These are phyloP conservation scores for Gavia stellata DNA, from an alignment of 2,113 vertebrate genomes.

Conservation along the genomic window DNA sequence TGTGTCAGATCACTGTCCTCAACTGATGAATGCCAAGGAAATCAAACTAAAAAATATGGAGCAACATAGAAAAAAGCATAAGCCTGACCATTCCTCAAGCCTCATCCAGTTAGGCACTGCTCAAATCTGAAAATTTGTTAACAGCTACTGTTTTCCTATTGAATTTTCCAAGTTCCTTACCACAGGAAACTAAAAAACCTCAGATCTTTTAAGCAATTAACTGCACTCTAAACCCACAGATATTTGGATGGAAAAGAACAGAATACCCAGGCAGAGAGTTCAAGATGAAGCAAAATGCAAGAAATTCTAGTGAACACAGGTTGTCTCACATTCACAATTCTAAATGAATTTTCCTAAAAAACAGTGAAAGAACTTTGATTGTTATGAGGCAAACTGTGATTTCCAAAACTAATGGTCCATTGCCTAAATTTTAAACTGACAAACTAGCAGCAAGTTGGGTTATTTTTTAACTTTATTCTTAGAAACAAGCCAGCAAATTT, in stretches of 20 bases:
- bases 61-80: neutral
- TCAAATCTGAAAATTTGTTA: neutral
- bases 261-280: neutral
- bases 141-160: neutral
- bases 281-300: neutral
- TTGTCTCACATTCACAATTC: neutral
- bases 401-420: neutral
- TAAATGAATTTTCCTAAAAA: neutral
- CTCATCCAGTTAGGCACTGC: neutral
- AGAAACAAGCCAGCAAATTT: neutral
- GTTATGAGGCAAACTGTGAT: neutral
- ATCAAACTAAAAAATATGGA: neutral
- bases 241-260: neutral
- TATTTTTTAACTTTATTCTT: neutral
- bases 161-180: neutral
- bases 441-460: neutral
- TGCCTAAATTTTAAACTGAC: neutral
- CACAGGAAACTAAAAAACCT: neutral
- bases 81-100: neutral
- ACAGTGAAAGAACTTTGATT: neutral
- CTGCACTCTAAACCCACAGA: neutral
- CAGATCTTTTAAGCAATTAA: neutral
- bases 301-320: neutral
- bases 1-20: neutral
- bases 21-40: neutral